Evolutionary conservation across 2,797 vertebrate species (phyloP), one percentile per base, ranked within the genome.

Genomic region (Simalia tracyae): DNA sequence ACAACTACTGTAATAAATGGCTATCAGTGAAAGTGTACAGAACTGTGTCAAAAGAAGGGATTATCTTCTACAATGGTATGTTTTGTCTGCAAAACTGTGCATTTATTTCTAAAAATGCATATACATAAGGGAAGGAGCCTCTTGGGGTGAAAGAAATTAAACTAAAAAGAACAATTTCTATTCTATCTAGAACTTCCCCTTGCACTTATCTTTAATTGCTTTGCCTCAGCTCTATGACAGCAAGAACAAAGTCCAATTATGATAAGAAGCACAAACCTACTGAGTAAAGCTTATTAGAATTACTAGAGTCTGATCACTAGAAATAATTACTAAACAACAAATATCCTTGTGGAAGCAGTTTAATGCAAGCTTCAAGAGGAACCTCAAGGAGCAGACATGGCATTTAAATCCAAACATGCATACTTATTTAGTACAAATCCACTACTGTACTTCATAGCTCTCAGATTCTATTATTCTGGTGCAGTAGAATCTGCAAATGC

Each of bases 231-330:
- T 86, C 87, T 60, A 56, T 91, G 90, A 92, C 68, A 88, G 84
- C 72, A 81, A 92, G 72, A 90, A 90, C 89, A 93, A 92, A 92
- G 88, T 92, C 88, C 91, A 92, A 54, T 85, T 90, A 90, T 92
- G 93, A 88, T 92, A 93, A 91, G 89, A 66, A 93, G 92, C 81
- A 92, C 81, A 89, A 64, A 72, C 68, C 89, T 92, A 90, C 88
- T 68, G 84, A 88, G 42, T 88, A 88, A 90, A 92, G 84, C 68
- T 93, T 89, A 91, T 92, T 93, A 92, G 84, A 86, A 72, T 63
- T 68, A 84, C 61, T 88, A 90, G 31, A 57, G 84, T 28, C 90
- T 87, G 91, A 60, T 87, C 93, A 92, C 89, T 90, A 88, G 90
- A 90, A 92, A 60, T 68, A 93, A 87, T 90, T 91, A 93, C 59